Evolutionary conservation across 92 coral and sea anemone genomes (phyloP), one percentile per base, ranked within the genome.

Genomic region (Phymanthus crucifer): DNA sequence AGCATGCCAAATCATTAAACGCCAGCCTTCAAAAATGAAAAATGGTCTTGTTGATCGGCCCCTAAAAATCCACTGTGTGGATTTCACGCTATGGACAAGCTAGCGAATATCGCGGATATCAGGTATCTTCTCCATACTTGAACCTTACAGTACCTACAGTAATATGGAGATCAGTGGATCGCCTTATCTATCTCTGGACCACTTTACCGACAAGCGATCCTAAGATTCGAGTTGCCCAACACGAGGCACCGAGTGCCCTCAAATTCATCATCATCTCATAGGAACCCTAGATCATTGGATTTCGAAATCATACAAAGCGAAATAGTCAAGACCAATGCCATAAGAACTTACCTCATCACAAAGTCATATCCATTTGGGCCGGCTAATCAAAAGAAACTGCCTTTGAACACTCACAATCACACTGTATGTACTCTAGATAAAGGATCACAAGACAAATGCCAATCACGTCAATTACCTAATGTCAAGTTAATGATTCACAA

Each of bases 391-490:
- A 61, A 48, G 78, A 74, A 74, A 27, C 18, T 47, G 78, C 66
- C 74, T 27, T 54, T 74, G 65, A n/a, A 48, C 78, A 50, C 47
- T 46, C 75, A 72, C 76, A 69, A 67, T 46, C 58, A 70, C 72
- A 76, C 77, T 47, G 82, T 58, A 66, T 76, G 85, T 66, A 71
- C 79, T 75, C 71, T 65, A 66, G 70, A 78, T 73, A 65, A 54
- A 85, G 78, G 75, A 70, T 19, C 66, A 45, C 50, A 72, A 71
- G 65, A 67, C 88, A 78, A 68, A 89, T 83, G 91, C 93, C 96
- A 91, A 89, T 89, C 96, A 91, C 70, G 82, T 86, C 96, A 91
- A 91, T 91, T 89, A 91, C 84, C 69, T 83, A 81, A 87, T 83
- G 96, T 91, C 95, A 87, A 73, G 86, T 77, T 40, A 70, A 83